Base-by-base conservation (phyloP, 1,140 invertebrate species). In the Coptotermes formosanus region DNA sequence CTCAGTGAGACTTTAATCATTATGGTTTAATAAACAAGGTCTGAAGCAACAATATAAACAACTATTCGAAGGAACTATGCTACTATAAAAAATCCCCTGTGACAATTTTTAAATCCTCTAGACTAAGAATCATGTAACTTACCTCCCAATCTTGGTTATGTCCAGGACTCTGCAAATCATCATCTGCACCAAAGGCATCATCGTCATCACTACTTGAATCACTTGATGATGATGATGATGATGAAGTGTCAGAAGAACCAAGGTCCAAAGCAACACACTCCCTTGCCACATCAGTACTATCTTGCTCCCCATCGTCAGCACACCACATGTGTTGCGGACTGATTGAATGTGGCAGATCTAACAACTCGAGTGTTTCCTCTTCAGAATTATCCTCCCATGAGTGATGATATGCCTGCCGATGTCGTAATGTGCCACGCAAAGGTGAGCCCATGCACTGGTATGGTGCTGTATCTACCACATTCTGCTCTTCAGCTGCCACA, bases 71-170 rank as follows among this genome's bases (percentile, higher is more conserved):
- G 38, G 1, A 82, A 82, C 25, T 30, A 82, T 25, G 2, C 4
- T 30, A 82, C 14, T 32, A 82, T n/a, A 82, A 43, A 0, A 6
- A 43, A 30, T 30, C 3, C 12, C n/a, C 11, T 81, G 21, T 82
- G n/a, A 32, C 1, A 43, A 32, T 82, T 30, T 43, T 21, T 4
- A 82, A n/a, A 82, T 30, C 12, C 23, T 14, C n/a, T 11, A 32
- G 1, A 30, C 11, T 81, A 81, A 11, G 8, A 11, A 32, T 43
- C 25, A 82, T 14, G 38, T 45, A 11, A 43, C 21, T 8, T 30
- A 96, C 93, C 90, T 97, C 96, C 96, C 96, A 96, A 87, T 96
- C 94, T 85, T 90, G 88, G 88, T 94, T 93, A 83, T 92, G 93
- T 19, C 91, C 91, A 9, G 90, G 90, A 0, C 88, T 89, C 9